Evolutionary conservation across 2,888 invertebrate species (phyloP).

Genomic region (Dynastes maya): DNA sequence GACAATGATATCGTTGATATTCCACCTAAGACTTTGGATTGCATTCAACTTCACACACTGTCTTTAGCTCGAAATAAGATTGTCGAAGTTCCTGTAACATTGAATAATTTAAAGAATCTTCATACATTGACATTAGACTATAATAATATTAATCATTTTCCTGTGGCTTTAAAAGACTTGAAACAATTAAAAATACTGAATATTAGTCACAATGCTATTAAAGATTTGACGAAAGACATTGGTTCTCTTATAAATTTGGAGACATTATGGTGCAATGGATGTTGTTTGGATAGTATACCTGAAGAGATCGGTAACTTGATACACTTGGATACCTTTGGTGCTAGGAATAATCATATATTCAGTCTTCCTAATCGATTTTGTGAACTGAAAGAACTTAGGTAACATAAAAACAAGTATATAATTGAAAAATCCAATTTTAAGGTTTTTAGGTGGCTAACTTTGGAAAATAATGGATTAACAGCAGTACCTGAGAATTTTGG

Average conservation of each 20-base stretch:
- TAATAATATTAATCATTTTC: constrained; percentile 76
- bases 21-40: constrained; percentile 74
- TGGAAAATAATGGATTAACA: constrained; percentile 76
- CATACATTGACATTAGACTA: constrained; percentile 79
- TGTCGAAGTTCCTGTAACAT: constrained; percentile 71
- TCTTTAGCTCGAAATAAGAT: constrained; percentile 79
- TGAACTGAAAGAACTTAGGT: constrained; percentile 74
- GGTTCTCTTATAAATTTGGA: constrained; percentile 76
- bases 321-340: constrained; percentile 78
- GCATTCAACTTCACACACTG: constrained; percentile 75
- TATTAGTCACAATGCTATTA: constrained; percentile 79
- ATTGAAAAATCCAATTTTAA: not conserved
- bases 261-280: constrained; percentile 80
- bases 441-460: constrained; percentile 76
- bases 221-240: constrained; percentile 74
- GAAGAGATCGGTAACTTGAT: constrained; percentile 76
- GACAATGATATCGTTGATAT: constrained; percentile 77
- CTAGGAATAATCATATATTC: constrained; percentile 76
- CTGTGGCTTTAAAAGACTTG: constrained; percentile 75
- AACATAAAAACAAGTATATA: constrained; percentile 48
- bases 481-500: constrained; percentile 73
- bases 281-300: constrained; percentile 74
- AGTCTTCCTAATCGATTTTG: constrained; percentile 76
- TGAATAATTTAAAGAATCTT: constrained; percentile 74
- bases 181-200: constrained; percentile 77